phyloP scores from a whole-genome alignment of 2,797 vertebrate species.

The Columba guinea region DNA sequence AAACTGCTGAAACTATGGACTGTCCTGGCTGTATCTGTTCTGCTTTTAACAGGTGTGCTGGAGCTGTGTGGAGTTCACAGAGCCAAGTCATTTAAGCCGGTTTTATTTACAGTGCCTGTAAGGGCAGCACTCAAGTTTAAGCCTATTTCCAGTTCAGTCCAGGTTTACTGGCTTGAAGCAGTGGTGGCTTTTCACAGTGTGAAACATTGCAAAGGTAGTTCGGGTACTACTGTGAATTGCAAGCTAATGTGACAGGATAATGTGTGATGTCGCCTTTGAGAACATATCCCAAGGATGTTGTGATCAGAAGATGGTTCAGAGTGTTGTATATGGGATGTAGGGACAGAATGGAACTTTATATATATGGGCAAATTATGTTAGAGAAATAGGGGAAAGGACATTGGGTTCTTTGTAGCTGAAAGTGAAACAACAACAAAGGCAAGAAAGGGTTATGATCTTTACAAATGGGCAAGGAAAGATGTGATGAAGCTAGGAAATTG shows the following conservation, averaged over 20 bases:
- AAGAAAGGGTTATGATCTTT: background rate
- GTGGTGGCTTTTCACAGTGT: background rate
- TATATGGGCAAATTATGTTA: background rate
- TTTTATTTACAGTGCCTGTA: background rate
- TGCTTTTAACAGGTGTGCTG: background rate
- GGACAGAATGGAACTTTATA: background rate
- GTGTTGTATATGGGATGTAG: background rate
- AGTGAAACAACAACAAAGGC: background rate
- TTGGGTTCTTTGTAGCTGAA: background rate
- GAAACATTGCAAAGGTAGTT: background rate
- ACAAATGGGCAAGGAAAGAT: background rate
- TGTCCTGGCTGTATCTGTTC: background rate
- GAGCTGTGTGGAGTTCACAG: background rate
- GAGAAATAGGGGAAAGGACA: background rate
- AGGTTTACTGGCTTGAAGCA: background rate
- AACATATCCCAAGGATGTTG: background rate
- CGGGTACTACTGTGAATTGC: background rate
- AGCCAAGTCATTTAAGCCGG: background rate
- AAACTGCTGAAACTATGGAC: background rate
- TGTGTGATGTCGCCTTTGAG: background rate
- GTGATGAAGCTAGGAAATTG: background rate
- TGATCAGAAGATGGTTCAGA: background rate
- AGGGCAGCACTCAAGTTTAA: background rate
- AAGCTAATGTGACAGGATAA: background rate
- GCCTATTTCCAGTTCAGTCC: background rate